A percentile compares a stretch with the other conserved stretches of the same genome.
These are phyloP conservation scores for Paralichthys olivaceus DNA, from an alignment of 2,113 vertebrate genomes.

Conservation along the genomic window DNA sequence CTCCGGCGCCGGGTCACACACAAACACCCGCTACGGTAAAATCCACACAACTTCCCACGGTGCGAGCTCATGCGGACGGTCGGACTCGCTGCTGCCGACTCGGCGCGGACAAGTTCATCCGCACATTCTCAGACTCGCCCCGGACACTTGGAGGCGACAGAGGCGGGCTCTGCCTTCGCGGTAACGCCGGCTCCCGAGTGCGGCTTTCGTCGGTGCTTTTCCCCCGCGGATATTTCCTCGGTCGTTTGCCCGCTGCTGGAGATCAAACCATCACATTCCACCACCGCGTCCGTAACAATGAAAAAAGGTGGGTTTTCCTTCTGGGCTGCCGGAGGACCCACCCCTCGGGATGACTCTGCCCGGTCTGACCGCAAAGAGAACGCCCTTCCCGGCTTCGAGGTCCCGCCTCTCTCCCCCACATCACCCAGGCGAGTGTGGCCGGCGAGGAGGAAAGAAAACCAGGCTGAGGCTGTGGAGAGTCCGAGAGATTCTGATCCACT, in stretches of 20 bases:
- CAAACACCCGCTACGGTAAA: constrained; percentile 32
- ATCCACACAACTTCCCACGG: constrained; percentile 75
- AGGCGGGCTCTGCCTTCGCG: background rate
- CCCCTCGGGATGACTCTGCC: constrained; percentile 81
- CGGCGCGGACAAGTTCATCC: constrained; percentile 71
- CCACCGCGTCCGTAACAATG: constrained; percentile 84
- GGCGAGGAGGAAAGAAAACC: constrained; percentile 38
- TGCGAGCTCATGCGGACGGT: constrained; percentile 52
- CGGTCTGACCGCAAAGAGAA: constrained; percentile 80
- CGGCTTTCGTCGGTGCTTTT: constrained; percentile 42
- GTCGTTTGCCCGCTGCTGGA: constrained; percentile 34
- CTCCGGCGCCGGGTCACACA: constrained; percentile 7
- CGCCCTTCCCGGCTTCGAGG: constrained; percentile 81
- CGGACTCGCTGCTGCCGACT: constrained; percentile 56
- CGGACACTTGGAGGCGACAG: constrained; percentile 32
- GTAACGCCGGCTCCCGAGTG: constrained; percentile 18
- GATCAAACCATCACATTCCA: constrained; percentile 86
- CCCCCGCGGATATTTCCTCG: constrained; percentile 69
- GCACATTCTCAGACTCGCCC: constrained; percentile 34
- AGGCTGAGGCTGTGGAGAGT: background rate
- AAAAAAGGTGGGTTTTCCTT: constrained; percentile 84
- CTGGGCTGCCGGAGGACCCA: constrained; percentile 75
- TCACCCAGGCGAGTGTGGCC: constrained; percentile 32
- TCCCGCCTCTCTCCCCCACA: constrained; percentile 74
- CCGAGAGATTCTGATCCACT: background rate